A percentile compares a stretch with the other conserved stretches of the same genome.
These are phyloP conservation scores for Dryocosmus kuriphilus DNA, from an alignment of 2,888 invertebrate genomes.

Conservation along the genomic window DNA sequence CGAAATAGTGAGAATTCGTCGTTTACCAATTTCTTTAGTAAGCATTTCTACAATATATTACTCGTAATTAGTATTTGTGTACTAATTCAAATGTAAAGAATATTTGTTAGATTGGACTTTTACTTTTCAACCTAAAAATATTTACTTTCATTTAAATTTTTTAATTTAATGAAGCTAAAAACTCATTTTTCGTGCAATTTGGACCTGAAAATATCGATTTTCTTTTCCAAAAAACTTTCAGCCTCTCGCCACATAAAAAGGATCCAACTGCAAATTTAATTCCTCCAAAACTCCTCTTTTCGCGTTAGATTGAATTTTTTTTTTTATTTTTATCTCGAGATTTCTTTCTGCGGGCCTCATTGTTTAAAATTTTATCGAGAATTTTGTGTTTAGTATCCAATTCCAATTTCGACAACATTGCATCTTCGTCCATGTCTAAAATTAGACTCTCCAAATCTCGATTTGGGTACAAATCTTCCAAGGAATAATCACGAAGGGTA, in stretches of 20 bases:
- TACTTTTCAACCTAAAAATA: not conserved
- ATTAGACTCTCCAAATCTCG: not conserved
- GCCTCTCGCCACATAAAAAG: slow-evolving; percentile 62
- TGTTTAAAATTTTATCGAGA: not conserved
- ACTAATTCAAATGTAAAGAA: no score
- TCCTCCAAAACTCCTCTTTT: slow-evolving; percentile 57
- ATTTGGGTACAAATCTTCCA: not conserved
- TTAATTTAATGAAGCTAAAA: not conserved
- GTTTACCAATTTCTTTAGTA: no score
- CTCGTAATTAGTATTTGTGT: no score
- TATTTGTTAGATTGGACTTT: not conserved
- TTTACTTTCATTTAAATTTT: not conserved
- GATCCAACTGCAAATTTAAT: slow-evolving; percentile 59
- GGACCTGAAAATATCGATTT: not conserved
- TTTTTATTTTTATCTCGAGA: not conserved
- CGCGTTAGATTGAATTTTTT: not conserved
- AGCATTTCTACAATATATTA: no score
- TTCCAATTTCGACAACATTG: not conserved
- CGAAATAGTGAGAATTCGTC: no score
- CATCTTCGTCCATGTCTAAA: not conserved
- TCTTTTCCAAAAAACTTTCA: slow-evolving; percentile 37
- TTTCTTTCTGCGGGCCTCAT: not conserved
- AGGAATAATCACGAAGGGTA: not conserved
- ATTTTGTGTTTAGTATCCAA: not conserved
- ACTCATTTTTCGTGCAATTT: not conserved